A percentile compares a stretch with the other conserved stretches of the same genome.
Conservation (phyloP, 2,113 vertebrate species). For the Engraulis encrasicolus region DNA sequence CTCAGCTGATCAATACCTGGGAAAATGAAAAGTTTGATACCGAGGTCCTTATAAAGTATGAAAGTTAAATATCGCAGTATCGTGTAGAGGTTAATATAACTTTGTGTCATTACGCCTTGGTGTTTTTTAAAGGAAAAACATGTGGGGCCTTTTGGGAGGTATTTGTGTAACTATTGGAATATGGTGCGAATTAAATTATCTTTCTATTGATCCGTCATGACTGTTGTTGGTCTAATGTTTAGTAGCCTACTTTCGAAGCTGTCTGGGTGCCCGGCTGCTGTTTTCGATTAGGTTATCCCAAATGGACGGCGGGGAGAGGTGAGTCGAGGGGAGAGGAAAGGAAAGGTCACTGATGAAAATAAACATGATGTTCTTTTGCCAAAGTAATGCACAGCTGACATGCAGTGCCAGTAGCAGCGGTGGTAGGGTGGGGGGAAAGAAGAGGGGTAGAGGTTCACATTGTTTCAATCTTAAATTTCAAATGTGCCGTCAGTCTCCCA, state of each 20-base stretch:
- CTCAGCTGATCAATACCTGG: slow-evolving; percentile 7
- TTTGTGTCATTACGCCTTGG: slow-evolving; percentile 6
- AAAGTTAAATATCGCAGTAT: background rate
- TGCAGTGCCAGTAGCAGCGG: background rate
- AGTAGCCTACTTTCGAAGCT: slow-evolving; percentile 3
- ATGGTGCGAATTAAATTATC: background rate
- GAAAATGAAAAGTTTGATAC: slow-evolving; percentile 20
- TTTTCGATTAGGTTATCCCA: background rate
- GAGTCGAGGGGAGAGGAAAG: too few species aligned
- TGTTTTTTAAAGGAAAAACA: background rate
- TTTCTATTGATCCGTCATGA: background rate
- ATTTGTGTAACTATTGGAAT: background rate
- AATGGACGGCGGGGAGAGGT: background rate
- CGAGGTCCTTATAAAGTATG: background rate
- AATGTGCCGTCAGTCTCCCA: background rate
- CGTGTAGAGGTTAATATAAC: background rate
- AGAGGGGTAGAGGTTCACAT: background rate
- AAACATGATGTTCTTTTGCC: slow-evolving; percentile 10
- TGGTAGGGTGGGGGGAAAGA: background rate
- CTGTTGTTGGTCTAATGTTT: slow-evolving; percentile 4
- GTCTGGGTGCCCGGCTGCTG: background rate
- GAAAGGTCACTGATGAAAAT: slow-evolving; percentile 14
- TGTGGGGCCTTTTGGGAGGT: background rate
- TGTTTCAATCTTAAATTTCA: slow-evolving; percentile 20
- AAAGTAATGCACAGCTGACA: background rate